Base-by-base conservation (phyloP, 2,113 vertebrate species). In the Lepisosteus osseus region DNA sequence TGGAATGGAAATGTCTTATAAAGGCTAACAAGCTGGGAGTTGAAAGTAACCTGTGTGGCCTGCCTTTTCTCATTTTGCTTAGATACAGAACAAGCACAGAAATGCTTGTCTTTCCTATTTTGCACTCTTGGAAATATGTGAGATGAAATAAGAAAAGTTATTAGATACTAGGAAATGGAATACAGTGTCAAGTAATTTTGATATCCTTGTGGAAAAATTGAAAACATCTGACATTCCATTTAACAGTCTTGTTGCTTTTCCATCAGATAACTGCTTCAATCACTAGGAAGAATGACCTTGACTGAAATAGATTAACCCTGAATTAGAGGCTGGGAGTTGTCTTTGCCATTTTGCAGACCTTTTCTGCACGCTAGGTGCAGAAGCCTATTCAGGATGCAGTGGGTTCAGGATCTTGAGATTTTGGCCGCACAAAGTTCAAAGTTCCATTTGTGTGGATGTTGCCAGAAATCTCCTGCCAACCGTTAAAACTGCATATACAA, bases 191-290 rank as follows among this genome's bases (percentile, higher is more conserved):
- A 17, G 44, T 62, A 54, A 73, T 73, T 68, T 68, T 68, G 43
- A 61, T 73, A 14, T 44, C 47, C 6, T 55, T 15, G 47, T 7
- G 4, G 64, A 44, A 56, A 40, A 54, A 56, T 15, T n/a, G 65
- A 62, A 29, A 57, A 40, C 65, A 68, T 56, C 14, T 70, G 62
- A 69, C 67, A 73, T 57, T 70, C 62, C 63, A 62, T 73, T 73
- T 70, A 73, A 69, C 61, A 56, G 67, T 43, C 29, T n/a, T 40
- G 54, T 45, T 61, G 51, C 51, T 63, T 43, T 54, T 69, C 71
- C 63, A 73, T 61, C 75, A 70, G 75, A 70, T 69, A 73, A 11
- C 51, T 5, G 67, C 75, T 56, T 69, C 75, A 72, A 76, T 76
- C 75, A 62, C 57, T 61, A 12, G 42, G 41, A 15, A 72, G 57